Evolutionary conservation across 2,113 vertebrate genomes (phyloP), one percentile per base, ranked within the genome.

Genomic region (Perccottus glenii): DNA sequence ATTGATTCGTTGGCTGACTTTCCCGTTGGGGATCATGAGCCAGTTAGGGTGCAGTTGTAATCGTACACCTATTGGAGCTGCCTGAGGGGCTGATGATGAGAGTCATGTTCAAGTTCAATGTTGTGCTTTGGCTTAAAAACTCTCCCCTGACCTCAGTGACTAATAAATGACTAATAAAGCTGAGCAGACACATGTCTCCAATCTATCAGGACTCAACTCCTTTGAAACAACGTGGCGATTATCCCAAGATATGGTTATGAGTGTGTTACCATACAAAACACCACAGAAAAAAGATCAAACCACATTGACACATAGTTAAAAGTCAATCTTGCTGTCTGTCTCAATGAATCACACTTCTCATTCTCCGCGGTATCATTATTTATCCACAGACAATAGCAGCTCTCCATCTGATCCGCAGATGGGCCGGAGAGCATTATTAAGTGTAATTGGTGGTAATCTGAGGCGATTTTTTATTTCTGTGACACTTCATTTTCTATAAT

Each of bases 401-500:
- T 48, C 81, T 88, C 89, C 90, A 94, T 91, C 87, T 94, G 88
- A 95, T 90, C 85, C 91, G 81, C 93, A 93, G 89, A 93, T 92
- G 86, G 72, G 56, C 82, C 60, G 70, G 81, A 83, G 66, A 61
- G 81, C 87, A 82, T 80, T 87, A 92, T 91, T 84, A 92, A 78
- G 82, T 91, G 82, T 92, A 93, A 94, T 88, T 91, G 86, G 84
- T 90, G 87, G 90, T 92, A 92, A 93, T 93, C 85, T 89, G 66
- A 74, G 84, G 89, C 81, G 84, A 89, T 93, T 92, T 90, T 93
- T 93, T 92, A 89, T 93, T 92, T 92, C 87, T 87, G 92, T 89
- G 92, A 96, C 94, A 95, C 93, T 94, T 95, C 86, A 90, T 95
- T 94, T 94, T 95, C 92, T 93, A 90, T 91, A 94, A 94, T 95